phyloP scores from a whole-genome alignment of 2,113 vertebrate genomes.

The Colaptes auratus region DNA sequence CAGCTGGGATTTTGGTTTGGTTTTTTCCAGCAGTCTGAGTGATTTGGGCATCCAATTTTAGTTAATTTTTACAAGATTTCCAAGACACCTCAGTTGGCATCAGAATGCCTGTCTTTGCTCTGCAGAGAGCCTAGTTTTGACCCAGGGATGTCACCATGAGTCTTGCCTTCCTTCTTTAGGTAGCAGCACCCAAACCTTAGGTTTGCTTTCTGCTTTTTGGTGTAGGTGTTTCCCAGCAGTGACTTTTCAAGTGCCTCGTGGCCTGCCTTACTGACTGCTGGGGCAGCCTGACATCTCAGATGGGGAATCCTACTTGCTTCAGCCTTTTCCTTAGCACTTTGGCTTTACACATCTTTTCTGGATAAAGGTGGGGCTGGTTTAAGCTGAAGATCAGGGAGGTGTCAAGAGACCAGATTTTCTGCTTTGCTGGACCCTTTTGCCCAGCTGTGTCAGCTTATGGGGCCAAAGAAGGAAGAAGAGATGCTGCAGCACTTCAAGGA shows the following conservation, averaged over 20 bases:
- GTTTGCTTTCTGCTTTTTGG: not conserved
- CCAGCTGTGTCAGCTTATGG: not conserved
- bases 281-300: not conserved
- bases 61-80: not conserved
- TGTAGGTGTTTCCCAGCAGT: not conserved
- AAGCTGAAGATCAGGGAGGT: not conserved
- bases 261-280: not conserved
- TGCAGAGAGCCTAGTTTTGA: not conserved
- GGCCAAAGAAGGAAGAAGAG: not conserved
- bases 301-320: not conserved
- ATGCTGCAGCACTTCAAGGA: not conserved
- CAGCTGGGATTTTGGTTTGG: not conserved
- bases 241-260: not conserved
- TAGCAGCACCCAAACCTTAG: not conserved
- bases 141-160: fast-evolving
- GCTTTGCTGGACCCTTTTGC: not conserved
- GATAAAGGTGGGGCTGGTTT: not conserved
- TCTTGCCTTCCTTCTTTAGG: not conserved
- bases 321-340: not conserved
- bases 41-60: not conserved
- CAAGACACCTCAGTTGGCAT: not conserved
- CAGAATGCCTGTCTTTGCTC: not conserved
- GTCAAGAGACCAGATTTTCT: not conserved
- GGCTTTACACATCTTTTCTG: not conserved
- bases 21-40: not conserved